Evolutionary conservation across 2,797 vertebrate species (phyloP).

Genomic region (Chrosomus eos): DNA sequence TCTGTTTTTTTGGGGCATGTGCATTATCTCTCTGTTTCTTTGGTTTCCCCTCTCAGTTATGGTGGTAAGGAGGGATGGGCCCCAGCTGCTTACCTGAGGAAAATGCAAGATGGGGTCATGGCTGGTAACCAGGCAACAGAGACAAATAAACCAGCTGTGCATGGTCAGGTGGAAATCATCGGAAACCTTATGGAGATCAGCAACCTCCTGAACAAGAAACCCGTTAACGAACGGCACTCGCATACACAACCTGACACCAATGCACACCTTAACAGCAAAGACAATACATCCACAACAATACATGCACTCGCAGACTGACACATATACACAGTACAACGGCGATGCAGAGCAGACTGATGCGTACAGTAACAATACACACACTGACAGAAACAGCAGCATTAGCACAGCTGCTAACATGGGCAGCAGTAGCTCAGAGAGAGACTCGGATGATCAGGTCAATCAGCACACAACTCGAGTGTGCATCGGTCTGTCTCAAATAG

Average conservation of each 20-base stretch:
- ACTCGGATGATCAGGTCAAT: conserved; percentile 61
- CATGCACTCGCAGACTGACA: conserved; percentile 15
- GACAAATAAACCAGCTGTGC: conserved; percentile 19
- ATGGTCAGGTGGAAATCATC: conserved; percentile 94
- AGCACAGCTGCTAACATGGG: neutral
- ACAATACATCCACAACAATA: conserved; percentile 4
- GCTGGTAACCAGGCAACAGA: conserved; percentile 84
- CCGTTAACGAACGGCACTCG: conserved; percentile 84
- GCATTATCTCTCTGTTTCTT: neutral
- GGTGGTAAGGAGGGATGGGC: conserved; percentile 96
- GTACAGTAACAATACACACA: conserved; percentile 11
- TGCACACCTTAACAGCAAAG: conserved; percentile 67
- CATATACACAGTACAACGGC: conserved; percentile 12
- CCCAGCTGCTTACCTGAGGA: conserved; percentile 93
- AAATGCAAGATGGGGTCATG: conserved; percentile 89
- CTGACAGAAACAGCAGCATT: neutral
- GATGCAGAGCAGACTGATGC: conserved; percentile 1
- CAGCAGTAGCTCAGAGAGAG: neutral
- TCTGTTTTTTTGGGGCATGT: neutral
- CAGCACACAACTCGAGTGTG: conserved; percentile 1
- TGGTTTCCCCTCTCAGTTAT: conserved; percentile 75
- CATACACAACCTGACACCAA: conserved; percentile 78
- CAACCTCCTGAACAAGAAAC: conserved; percentile 93
- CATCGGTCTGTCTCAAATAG: conserved; percentile 70
- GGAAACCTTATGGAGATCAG: conserved; percentile 99